Base-by-base conservation (phyloP, 2,797 vertebrate genomes). In the Oreonectes daqikongensis region DNA sequence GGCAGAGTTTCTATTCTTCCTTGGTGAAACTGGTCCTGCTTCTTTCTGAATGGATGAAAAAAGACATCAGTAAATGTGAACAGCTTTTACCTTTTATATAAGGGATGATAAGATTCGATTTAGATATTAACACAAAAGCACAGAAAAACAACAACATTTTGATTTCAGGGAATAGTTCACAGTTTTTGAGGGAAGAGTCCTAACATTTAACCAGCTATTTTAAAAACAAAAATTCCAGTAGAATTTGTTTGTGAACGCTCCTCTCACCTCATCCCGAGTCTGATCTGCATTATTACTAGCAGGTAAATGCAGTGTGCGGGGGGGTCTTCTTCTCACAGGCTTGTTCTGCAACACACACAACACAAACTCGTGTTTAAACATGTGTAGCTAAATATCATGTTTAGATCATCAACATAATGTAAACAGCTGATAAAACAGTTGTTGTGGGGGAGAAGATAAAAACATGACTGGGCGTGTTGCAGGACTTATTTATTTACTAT, bases 1-100 rank as follows among this genome's bases (percentile, higher is more conserved):
- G 40, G 88, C 90, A 0, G 92, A 92, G 88, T 92, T 93, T 75
- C 90, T 89, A 70, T 90, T 91, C 40, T 79, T 78, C 84, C 88
- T 89, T 30, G 85, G 15, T 66, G 79, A 18, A 84, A 85, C 12
- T 1, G 74, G 75, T 11, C 65, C 79, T 30, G 76, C 86, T 72
- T 81, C 50, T 83, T 85, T 83, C 84, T 82, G 50, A 52, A 12
- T 26, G 32, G 9, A 60, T 22, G 69, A 59, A 46, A 42, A 32
- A 38, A 26, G 3, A 2, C 48, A 68, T 8, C 4, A 20, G 69
- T 40, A 79, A 72, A 78, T 55, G 55, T 15, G 5, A 46, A 35
- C 10, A 22, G 30, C 5, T 14, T 30, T 66, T 46, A n/a, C n/a
- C n/a, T 8, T 15, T 11, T 48, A 10, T 48, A 17, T 48, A 6